Conservation (phyloP, 2,797 vertebrate genomes). For the Crenichthys baileyi region DNA sequence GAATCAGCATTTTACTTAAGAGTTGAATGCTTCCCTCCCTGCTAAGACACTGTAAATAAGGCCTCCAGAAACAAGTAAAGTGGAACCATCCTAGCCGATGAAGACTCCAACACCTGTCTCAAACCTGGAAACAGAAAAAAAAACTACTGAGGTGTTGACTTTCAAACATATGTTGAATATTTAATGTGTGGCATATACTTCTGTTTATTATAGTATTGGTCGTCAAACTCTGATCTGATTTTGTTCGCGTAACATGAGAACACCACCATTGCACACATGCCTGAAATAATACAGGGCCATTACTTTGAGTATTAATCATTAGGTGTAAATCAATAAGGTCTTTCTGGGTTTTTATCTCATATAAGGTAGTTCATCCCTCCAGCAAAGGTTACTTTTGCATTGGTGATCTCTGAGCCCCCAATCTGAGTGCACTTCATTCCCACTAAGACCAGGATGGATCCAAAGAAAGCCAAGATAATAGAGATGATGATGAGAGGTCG, state of each 20-base stretch:
- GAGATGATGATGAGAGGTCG: constrained; percentile 81
- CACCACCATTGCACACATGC: constrained; percentile 77
- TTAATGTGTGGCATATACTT: constrained; percentile 67
- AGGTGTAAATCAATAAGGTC: neutral
- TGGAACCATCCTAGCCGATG: constrained; percentile 93
- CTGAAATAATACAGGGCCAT: constrained; percentile 54
- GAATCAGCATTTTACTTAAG: constrained; percentile 63
- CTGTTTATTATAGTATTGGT: constrained; percentile 67
- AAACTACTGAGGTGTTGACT: neutral
- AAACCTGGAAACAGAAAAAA: constrained; percentile 81
- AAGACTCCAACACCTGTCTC: constrained; percentile 93
- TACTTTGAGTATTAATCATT: neutral
- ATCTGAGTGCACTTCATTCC: constrained; percentile 88
- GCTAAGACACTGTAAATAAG: constrained; percentile 87
- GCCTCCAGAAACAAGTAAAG: constrained; percentile 90
- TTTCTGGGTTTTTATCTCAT: constrained; percentile 67
- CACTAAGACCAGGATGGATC: constrained; percentile 78
- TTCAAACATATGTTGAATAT: neutral
- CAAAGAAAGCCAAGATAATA: constrained; percentile 81
- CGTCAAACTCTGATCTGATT: constrained; percentile 77
- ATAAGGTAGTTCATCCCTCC: constrained; percentile 82
- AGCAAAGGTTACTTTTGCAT: constrained; percentile 80
- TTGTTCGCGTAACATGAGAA: constrained; percentile 82
- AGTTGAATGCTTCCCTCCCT: constrained; percentile 71
- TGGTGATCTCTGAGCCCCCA: constrained; percentile 80